Evolutionary conservation across 2,888 invertebrate species (phyloP).

Genomic region (Plagodis dolabraria): DNA sequence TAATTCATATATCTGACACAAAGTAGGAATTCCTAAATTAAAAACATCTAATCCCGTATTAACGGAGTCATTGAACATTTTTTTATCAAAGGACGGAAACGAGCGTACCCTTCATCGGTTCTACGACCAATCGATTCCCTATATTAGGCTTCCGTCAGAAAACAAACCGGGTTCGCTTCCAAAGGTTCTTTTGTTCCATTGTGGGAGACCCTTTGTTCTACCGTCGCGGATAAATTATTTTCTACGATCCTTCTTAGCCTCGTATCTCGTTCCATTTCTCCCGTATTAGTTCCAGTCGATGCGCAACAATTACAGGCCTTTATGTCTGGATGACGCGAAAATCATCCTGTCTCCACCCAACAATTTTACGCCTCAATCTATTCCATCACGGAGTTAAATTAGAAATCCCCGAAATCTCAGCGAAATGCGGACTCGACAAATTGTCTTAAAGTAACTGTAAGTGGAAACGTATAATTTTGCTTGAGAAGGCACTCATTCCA

Average conservation of each 20-base stretch:
- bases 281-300: constrained; percentile 83
- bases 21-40: constrained; percentile 25
- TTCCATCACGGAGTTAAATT: constrained; percentile 70
- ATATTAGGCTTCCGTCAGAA: constrained; percentile 79
- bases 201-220: constrained; percentile 78
- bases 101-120: constrained; percentile 61
- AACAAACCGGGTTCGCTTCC: constrained; percentile 72
- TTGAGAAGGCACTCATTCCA: constrained; percentile 19
- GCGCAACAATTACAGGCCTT: constrained; percentile 82
- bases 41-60: constrained; percentile 27
- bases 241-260: constrained; percentile 78
- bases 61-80: constrained; percentile 39
- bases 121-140: constrained; percentile 77
- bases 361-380: constrained; percentile 78
- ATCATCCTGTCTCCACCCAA: constrained; percentile 74
- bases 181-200: constrained; percentile 78
- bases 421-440: constrained; percentile 46
- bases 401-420: constrained; percentile 57
- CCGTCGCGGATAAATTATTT: constrained; percentile 81
- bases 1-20: neutral
- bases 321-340: constrained; percentile 82
- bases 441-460: constrained; percentile 34
- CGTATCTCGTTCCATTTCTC: constrained; percentile 82
- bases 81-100: constrained; percentile 60
- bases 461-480: constrained; percentile 28